phyloP scores from a whole-genome alignment of 2,888 invertebrate species.

The Neria commutata region DNA sequence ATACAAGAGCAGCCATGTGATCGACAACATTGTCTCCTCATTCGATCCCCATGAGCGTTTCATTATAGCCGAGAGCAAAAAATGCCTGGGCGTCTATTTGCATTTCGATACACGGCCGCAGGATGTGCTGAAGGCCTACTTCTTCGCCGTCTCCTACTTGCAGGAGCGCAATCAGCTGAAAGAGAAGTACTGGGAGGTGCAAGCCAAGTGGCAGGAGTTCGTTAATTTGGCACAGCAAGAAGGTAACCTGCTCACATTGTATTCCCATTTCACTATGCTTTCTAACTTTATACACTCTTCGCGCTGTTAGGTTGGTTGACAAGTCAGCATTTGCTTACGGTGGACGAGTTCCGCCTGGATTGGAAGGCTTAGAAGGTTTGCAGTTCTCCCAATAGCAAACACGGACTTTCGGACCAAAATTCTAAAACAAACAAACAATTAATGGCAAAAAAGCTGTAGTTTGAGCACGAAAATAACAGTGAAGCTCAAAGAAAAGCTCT shows the following conservation, averaged over 20 bases:
- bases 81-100: constrained; percentile 59
- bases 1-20: constrained; percentile 56
- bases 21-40: constrained; percentile 60
- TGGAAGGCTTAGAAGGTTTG: constrained; percentile 60
- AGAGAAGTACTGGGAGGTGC: constrained; percentile 63
- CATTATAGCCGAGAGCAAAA: constrained; percentile 60
- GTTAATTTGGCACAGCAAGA: constrained; percentile 61
- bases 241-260: constrained; percentile 36
- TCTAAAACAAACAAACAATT: not conserved
- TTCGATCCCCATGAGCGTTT: constrained; percentile 62
- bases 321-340: constrained; percentile 65
- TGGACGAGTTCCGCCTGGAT: constrained; percentile 68
- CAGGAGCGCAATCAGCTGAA: constrained; percentile 61
- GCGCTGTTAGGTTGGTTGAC: constrained; percentile 66
- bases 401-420: not conserved
- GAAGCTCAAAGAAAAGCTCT: no score
- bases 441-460: not conserved
- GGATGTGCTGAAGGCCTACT: constrained; percentile 61
- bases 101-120: constrained; percentile 60
- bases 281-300: not conserved
- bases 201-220: constrained; percentile 64
- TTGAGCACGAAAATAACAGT: not conserved
- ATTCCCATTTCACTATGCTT: not conserved
- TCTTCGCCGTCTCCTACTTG: constrained; percentile 61
- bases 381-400: not conserved